Evolutionary conservation across 1,140 invertebrate species (phyloP).

Genomic region (Xylocopa sonorina): DNA sequence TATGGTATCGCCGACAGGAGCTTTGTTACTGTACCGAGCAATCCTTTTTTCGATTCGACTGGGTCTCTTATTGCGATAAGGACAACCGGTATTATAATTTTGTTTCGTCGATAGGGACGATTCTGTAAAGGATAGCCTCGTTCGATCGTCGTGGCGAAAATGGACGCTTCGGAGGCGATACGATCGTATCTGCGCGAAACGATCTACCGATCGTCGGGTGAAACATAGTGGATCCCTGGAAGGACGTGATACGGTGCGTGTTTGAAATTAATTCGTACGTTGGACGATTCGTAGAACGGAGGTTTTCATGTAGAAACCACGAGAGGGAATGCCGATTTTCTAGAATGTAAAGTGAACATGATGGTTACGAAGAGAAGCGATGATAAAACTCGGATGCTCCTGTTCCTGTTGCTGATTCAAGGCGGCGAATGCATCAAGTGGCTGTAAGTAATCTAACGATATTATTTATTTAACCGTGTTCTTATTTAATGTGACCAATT

Average conservation of each 20-base stretch:
- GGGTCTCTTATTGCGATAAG: not conserved
- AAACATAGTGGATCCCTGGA: conserved; percentile 40
- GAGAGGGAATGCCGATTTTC: conserved; percentile 26
- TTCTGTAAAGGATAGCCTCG: not conserved
- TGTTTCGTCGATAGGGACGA: not conserved
- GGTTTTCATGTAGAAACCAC: not conserved
- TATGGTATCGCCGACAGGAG: not conserved
- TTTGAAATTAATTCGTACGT: not conserved
- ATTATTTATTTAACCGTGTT: conserved; percentile 8
- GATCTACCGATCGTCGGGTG: conserved; percentile 40
- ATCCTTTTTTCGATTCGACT: not conserved
- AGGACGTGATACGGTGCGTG: not conserved
- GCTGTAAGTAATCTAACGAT: conserved; percentile 76
- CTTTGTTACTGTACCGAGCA: not conserved
- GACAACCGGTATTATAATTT: not conserved
- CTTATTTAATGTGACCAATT: not conserved
- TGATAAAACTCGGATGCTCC: conserved; percentile 65
- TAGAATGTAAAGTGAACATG: conserved; percentile 72
- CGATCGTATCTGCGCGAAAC: conserved; percentile 17
- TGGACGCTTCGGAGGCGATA: conserved; percentile 8
- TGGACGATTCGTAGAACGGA: not conserved
- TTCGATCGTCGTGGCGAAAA: not conserved
- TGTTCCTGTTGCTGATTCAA: conserved; percentile 71
- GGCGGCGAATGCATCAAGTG: conserved; percentile 80
- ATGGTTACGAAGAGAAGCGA: conserved; percentile 68